phyloP scores from a whole-genome alignment of 2,888 invertebrate species.

The Pomacea canaliculata region DNA sequence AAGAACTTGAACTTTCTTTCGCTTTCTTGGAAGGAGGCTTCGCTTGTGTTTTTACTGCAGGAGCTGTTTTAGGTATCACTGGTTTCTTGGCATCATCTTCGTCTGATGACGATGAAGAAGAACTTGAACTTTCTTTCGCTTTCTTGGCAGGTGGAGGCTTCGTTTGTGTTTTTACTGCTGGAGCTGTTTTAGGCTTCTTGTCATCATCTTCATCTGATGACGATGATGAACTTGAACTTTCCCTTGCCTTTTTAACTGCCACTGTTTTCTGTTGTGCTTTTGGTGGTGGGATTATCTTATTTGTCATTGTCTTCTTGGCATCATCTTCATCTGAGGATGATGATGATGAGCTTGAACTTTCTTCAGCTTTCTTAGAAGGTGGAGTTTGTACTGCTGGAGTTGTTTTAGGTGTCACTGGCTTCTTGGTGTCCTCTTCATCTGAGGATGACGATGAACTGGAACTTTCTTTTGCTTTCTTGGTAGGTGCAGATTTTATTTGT shows the following conservation, averaged over 20 bases:
- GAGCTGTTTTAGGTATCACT: no score
- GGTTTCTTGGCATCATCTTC: no score
- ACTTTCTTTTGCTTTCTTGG: slow-evolving; percentile 23
- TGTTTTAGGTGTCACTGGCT: slow-evolving; percentile 15
- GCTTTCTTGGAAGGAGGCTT: no score
- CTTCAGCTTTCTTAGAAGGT: slow-evolving; percentile 28
- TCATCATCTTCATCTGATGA: no score
- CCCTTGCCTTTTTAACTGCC: slow-evolving; percentile 34
- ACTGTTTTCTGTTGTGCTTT: slow-evolving; percentile 28
- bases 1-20: no score
- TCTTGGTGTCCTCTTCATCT: slow-evolving; percentile 16
- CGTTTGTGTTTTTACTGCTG: no score
- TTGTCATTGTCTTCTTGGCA: not conserved
- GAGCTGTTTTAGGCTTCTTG: no score
- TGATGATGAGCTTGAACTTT: slow-evolving; percentile 13
- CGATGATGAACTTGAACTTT: slow-evolving; percentile 23
- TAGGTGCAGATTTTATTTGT: not conserved
- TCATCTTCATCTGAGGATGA: slow-evolving; percentile 13
- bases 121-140: no score
- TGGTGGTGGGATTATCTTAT: slow-evolving; percentile 15
- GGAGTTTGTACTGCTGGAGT: slow-evolving; percentile 2
- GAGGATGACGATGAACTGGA: slow-evolving; percentile 25
- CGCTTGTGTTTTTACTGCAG: no score
- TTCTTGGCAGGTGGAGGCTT: no score
- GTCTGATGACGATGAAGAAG: no score